Conservation (phyloP, 2,797 vertebrate species). For the Pitangus sulphuratus region DNA sequence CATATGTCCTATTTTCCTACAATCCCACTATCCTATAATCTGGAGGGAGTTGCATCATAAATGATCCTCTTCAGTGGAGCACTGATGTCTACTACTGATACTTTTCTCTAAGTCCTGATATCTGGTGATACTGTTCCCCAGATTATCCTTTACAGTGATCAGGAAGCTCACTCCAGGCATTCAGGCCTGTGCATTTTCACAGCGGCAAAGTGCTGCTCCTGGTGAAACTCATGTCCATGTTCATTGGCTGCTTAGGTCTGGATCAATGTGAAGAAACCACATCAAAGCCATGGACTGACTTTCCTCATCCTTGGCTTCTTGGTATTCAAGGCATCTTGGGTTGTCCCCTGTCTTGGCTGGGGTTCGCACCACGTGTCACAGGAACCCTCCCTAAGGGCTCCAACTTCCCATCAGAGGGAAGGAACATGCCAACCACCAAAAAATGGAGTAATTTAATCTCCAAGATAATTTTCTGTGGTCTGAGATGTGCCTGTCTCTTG, state of each 20-base stretch:
- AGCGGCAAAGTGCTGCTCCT: not conserved
- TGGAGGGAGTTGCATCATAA: not conserved
- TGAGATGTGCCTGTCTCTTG: not conserved
- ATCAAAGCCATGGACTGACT: rapidly evolving
- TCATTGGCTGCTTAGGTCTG: not conserved
- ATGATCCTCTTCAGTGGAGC: not conserved
- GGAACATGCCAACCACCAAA: rapidly evolving
- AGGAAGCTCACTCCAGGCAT: not conserved
- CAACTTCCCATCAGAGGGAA: not conserved
- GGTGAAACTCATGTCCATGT: not conserved
- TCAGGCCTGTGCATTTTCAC: not conserved
- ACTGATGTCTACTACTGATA: not conserved
- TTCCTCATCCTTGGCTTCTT: not conserved
- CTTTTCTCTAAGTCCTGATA: not conserved
- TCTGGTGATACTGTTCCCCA: not conserved
- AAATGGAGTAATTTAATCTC: not conserved
- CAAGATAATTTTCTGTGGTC: not conserved
- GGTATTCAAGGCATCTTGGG: rapidly evolving
- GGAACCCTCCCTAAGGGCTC: not conserved
- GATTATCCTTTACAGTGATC: not conserved
- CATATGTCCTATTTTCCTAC: not conserved
- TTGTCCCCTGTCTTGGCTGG: not conserved
- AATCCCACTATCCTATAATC: not conserved
- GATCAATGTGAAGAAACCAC: not conserved
- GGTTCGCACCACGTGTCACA: not conserved